phyloP scores from a whole-genome alignment of 2,888 invertebrate genomes.

The Platerodrilus igneus region DNA sequence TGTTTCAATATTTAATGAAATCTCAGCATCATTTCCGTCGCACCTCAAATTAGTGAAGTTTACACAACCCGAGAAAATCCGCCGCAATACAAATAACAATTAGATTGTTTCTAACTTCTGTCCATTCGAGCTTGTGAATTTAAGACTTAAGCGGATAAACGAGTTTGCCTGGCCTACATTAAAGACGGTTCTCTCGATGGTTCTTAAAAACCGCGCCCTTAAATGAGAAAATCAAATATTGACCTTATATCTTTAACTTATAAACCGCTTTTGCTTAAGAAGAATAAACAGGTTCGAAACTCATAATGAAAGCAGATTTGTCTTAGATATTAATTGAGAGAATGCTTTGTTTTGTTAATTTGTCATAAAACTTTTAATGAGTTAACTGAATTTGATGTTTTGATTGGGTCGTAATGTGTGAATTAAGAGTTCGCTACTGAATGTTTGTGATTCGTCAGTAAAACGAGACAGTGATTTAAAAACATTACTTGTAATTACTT shows the following conservation, averaged over 20 bases:
- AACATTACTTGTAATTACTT: too few relatives aligned
- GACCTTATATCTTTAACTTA: constrained; percentile 23
- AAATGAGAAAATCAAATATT: constrained; percentile 24
- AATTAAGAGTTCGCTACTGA: too few relatives aligned
- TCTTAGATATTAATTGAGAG: not conserved
- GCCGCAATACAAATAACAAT: constrained; percentile 19
- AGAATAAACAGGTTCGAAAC: constrained; percentile 18
- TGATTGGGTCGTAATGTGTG: too few relatives aligned
- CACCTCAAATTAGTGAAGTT: constrained; percentile 9
- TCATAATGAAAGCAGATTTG: constrained; percentile 1
- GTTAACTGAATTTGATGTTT: too few relatives aligned
- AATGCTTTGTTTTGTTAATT: constrained; percentile 8
- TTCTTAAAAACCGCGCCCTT: constrained; percentile 16
- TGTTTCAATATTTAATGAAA: constrained; percentile 4
- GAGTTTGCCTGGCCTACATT: too few relatives aligned
- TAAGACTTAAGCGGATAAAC: constrained; percentile 21
- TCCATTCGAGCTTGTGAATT: constrained; percentile 20
- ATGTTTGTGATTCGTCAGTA: too few relatives aligned
- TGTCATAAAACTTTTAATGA: too few relatives aligned
- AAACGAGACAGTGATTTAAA: too few relatives aligned
- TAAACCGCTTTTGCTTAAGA: constrained; percentile 24
- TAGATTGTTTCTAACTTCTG: constrained; percentile 18
- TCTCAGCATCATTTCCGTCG: not conserved
- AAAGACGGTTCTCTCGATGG: too few relatives aligned
- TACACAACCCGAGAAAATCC: constrained; percentile 10